Base-by-base conservation (phyloP, 2,797 vertebrate genomes). In the Silurus lanzhouensis region DNA sequence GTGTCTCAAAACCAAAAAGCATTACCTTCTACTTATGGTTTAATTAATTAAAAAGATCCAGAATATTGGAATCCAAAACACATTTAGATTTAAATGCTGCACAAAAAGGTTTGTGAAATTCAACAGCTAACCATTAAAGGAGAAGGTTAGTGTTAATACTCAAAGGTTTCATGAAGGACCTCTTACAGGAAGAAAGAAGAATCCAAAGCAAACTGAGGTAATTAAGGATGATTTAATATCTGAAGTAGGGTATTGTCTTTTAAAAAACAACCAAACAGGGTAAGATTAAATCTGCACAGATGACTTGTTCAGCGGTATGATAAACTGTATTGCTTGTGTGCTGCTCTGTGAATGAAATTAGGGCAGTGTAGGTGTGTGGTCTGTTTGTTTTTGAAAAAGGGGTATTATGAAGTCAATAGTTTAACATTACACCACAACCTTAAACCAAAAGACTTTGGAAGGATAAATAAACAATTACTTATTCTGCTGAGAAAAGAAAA, bases 321-420 rank as follows among this genome's bases (percentile, higher is more conserved):
- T 57, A 60, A 61, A 60, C 4, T 60, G 76, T 84, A 78, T 68
- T 88, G 85, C 87, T 89, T 89, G 60, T 85, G 81, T 19, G 46
- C 12, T 57, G 38, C 61, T 61, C 10, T n/a, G n/a, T 76, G 74
- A 74, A 60, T 71, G 78, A 84, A 89, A 85, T 67, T 57, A 87
- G 68, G 57, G 25, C 48, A 78, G 71, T 19, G 38, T 55, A 52
- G 81, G 75, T 67, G 60, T 80, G 63, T 55, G 78, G 20, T 79
- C 79, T 58, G 71, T 80, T 68, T 48, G 27, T 63, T 66, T 66
- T 38, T 10, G 10, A 7, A 63, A 74, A 55, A 68, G 48, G 15
- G 38, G 44, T 52, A 20, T 80, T 84, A 81, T 76, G 31, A 83
- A 82, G 63, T 38, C 38, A 85, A n/a, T 82, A 80, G 87, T 88